Percentiles rank a stretch among this genome's conserved stretches.
Evolutionary conservation across 1,140 invertebrate species (phyloP).

Genomic region (Babylonia areolata): DNA sequence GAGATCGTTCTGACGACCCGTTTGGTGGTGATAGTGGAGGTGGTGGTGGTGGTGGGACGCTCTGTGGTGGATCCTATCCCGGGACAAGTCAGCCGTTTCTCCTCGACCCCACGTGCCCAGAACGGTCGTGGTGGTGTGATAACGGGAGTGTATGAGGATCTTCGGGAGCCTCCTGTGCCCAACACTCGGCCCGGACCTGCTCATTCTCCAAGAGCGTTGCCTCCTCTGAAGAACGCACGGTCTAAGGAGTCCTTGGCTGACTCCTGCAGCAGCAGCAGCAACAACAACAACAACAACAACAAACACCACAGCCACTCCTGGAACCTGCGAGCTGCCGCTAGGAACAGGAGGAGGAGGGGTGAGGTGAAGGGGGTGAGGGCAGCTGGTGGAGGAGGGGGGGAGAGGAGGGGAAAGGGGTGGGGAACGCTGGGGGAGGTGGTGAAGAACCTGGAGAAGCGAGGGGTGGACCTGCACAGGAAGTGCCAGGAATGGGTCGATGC

Average conservation of each 20-base stretch:
- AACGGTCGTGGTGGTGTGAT: neutral
- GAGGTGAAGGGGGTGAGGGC: neutral
- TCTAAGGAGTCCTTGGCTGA: neutral
- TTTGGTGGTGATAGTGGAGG: no score
- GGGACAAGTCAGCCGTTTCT: no score
- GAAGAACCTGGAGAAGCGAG: neutral
- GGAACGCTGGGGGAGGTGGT: slow-evolving; percentile 6
- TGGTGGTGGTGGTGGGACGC: no score
- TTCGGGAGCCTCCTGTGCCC: neutral
- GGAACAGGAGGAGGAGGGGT: neutral
- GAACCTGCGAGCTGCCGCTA: neutral
- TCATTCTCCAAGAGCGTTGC: neutral
- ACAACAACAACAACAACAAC: neutral
- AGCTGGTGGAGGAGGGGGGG: neutral
- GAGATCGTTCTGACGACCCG: neutral
- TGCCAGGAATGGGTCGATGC: slow-evolving; percentile 28
- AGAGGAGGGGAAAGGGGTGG: neutral
- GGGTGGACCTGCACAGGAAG: slow-evolving; percentile 4
- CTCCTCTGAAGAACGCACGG: neutral
- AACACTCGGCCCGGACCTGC: neutral
- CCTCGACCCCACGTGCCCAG: neutral
- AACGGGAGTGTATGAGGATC: neutral
- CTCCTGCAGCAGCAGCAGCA: neutral
- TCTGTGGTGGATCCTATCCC: no score
- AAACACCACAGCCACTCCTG: neutral